These are phyloP conservation scores for Maniola jurtina DNA, from an alignment of 1,140 invertebrate species.

Conservation along the genomic window DNA sequence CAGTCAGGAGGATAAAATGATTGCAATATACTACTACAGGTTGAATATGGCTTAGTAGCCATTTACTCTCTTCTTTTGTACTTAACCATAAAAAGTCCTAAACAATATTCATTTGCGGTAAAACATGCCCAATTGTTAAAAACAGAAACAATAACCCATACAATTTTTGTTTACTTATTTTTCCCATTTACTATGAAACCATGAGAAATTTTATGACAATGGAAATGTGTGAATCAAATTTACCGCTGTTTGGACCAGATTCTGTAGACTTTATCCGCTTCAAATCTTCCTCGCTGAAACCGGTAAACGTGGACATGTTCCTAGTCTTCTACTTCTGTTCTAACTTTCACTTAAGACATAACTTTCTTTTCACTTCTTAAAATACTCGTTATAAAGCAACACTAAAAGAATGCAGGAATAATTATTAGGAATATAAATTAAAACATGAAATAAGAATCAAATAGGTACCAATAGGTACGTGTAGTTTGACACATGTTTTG, in stretches of 20 bases:
- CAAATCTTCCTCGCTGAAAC: slow-evolving; percentile 71
- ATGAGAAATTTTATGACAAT: slow-evolving; percentile 31
- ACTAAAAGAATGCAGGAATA: neutral
- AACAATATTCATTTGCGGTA: too few relatives aligned
- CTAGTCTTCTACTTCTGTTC: neutral
- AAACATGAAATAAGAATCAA: neutral
- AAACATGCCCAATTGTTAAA: too few relatives aligned
- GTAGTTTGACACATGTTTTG: too few relatives aligned
- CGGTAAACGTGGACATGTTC: slow-evolving; percentile 54
- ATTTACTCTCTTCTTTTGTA: too few relatives aligned
- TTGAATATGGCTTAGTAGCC: too few relatives aligned
- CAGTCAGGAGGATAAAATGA: too few relatives aligned
- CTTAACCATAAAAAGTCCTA: too few relatives aligned
- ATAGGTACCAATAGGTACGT: too few relatives aligned
- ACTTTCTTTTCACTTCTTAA: neutral
- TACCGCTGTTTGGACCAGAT: slow-evolving; percentile 47
- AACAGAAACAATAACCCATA: too few relatives aligned
- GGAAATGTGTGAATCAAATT: slow-evolving; percentile 32
- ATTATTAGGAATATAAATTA: too few relatives aligned
- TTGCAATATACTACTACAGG: too few relatives aligned
- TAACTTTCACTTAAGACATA: neutral
- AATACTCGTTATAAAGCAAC: too few relatives aligned
- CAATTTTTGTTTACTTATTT: neutral
- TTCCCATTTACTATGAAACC: slow-evolving; percentile 14
- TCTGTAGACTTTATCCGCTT: slow-evolving; percentile 58